phyloP scores from a whole-genome alignment of 2,113 vertebrate species.

The Ondatra zibethicus region DNA sequence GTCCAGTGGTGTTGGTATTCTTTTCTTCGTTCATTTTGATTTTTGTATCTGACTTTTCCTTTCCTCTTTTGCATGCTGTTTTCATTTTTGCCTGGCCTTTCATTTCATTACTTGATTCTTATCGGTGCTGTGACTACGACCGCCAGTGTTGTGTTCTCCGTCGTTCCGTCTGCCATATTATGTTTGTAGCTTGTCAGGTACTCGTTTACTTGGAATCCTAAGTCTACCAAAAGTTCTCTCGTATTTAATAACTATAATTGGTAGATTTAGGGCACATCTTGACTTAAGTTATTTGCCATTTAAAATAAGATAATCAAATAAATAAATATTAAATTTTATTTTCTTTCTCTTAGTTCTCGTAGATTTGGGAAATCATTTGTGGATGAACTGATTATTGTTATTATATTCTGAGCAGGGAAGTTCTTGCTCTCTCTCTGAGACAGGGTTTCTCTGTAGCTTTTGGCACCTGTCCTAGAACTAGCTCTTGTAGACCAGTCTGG shows the following conservation, averaged over 20 bases:
- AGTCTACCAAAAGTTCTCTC: not conserved
- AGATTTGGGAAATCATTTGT: constrained; percentile 43
- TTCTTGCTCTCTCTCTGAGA: not conserved
- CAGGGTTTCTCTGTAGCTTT: too few relatives aligned
- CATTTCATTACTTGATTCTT: not conserved
- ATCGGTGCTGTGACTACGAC: not conserved
- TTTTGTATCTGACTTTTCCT: not conserved
- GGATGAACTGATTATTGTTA: constrained; percentile 38
- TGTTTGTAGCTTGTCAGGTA: not conserved
- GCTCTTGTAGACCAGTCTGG: too few relatives aligned
- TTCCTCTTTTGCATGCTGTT: not conserved
- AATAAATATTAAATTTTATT: constrained; percentile 1
- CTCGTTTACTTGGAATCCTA: not conserved
- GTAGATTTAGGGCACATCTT: not conserved
- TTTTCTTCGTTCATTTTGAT: not conserved
- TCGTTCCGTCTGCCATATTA: not conserved
- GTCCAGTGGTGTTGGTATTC: not conserved
- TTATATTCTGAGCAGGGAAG: not conserved
- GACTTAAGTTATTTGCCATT: constrained; percentile 27
- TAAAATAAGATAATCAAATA: not conserved
- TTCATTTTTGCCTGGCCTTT: not conserved
- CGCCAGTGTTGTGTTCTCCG: not conserved
- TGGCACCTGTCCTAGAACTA: too few relatives aligned
- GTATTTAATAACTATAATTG: not conserved
- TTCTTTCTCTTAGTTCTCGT: not conserved